Percentiles rank a stretch among this genome's conserved stretches.
phyloP scores from a whole-genome alignment of 1,140 invertebrate species.

The Heliothis subflexa region DNA sequence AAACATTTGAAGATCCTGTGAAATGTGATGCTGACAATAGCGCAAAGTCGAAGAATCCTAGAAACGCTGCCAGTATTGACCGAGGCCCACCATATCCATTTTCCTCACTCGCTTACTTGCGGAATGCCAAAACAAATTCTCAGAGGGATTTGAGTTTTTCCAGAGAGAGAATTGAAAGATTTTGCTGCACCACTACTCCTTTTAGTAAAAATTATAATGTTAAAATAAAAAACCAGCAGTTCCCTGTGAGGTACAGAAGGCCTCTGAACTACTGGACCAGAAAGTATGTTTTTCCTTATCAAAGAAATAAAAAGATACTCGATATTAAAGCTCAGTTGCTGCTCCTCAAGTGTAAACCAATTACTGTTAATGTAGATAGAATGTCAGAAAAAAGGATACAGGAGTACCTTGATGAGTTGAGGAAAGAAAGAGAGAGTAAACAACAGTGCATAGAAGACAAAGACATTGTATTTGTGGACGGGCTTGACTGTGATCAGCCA shows the following conservation, averaged over 20 bases:
- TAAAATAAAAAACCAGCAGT: slow-evolving; percentile 78
- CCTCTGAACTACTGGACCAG: slow-evolving; percentile 83
- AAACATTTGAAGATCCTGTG: slow-evolving; percentile 44
- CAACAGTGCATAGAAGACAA: slow-evolving; percentile 62
- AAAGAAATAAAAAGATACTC: slow-evolving; percentile 79
- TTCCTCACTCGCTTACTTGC: slow-evolving; percentile 81
- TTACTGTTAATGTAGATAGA: slow-evolving; percentile 71
- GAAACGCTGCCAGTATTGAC: slow-evolving; percentile 73
- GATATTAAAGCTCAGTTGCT: slow-evolving; percentile 81
- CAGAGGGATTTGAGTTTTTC: slow-evolving; percentile 73
- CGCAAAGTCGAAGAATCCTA: slow-evolving; percentile 51
- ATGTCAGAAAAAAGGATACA: slow-evolving; percentile 73
- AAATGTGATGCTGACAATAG: slow-evolving; percentile 54
- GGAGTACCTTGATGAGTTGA: slow-evolving; percentile 73
- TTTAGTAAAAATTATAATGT: slow-evolving; percentile 75
- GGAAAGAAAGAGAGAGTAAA: slow-evolving; percentile 63
- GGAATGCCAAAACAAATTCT: slow-evolving; percentile 71
- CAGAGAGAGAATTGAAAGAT: slow-evolving; percentile 80
- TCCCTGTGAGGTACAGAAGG: slow-evolving; percentile 78
- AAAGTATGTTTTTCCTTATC: slow-evolving; percentile 74
- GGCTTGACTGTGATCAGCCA: slow-evolving; percentile 66
- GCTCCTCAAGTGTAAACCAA: slow-evolving; percentile 77
- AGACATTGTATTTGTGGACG: slow-evolving; percentile 79
- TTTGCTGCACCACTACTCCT: slow-evolving; percentile 71
- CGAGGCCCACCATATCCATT: slow-evolving; percentile 82